These are phyloP conservation scores for Monochamus saltuarius DNA, from an alignment of 1,140 invertebrate species.

Conservation along the genomic window DNA sequence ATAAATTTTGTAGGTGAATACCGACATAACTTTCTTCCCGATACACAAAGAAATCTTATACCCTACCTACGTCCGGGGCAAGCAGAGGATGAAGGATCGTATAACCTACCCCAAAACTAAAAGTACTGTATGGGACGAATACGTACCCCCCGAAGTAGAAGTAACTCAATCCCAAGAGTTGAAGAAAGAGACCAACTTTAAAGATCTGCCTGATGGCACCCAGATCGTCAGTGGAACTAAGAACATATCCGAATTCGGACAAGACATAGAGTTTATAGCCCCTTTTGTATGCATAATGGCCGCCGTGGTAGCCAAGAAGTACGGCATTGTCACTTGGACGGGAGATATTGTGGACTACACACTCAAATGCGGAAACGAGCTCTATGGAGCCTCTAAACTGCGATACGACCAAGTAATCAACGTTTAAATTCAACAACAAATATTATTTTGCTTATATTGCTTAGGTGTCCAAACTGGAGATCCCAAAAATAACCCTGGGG, in stretches of 20 bases:
- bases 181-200: conserved; percentile 54
- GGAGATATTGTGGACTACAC: conserved; percentile 55
- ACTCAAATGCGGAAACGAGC: conserved; percentile 52
- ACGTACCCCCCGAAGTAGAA: conserved; percentile 28
- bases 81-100: conserved; percentile 25
- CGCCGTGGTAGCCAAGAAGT: conserved; percentile 56
- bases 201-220: conserved; percentile 54
- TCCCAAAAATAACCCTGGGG: conserved; percentile 44
- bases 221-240: conserved; percentile 53
- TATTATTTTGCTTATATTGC: background rate
- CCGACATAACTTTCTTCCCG: conserved; percentile 36
- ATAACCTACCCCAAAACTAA: conserved; percentile 15
- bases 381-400: conserved; percentile 50
- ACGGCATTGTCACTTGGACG: conserved; percentile 55
- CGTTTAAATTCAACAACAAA: conserved; percentile 10
- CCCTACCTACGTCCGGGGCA: conserved; percentile 30
- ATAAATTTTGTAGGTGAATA: no score
- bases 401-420: conserved; percentile 50
- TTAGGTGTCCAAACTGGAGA: conserved; percentile 42
- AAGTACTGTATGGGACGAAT: conserved; percentile 18
- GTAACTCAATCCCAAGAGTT: conserved; percentile 53
- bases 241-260: conserved; percentile 46
- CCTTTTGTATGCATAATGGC: conserved; percentile 59
- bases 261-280: conserved; percentile 48
- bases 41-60: conserved; percentile 30